Conservation (phyloP, 2,888 invertebrate genomes). For the Chymomyza caudatula region DNA sequence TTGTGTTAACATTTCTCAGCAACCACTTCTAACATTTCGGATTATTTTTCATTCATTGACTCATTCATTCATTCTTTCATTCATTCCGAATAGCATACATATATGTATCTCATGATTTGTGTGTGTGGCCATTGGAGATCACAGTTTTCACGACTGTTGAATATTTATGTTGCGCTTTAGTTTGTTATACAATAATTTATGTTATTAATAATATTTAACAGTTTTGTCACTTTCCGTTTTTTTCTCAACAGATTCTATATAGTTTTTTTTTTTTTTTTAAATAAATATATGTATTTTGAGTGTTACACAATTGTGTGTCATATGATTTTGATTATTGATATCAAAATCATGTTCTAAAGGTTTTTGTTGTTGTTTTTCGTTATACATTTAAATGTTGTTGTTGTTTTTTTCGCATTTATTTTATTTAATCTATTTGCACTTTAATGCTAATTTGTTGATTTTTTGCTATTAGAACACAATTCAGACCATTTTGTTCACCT, state of each 20-base stretch:
- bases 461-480: conserved; percentile 46
- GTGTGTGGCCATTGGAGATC: neutral
- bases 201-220: neutral
- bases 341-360: neutral
- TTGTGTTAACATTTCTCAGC: too few species aligned
- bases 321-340: conserved; percentile 52
- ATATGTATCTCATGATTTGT: neutral
- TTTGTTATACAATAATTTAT: neutral
- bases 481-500: conserved; percentile 11
- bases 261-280: neutral
- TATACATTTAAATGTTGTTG: neutral
- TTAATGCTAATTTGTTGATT: conserved; percentile 58
- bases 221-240: neutral
- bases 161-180: neutral
- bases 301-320: conserved; percentile 30
- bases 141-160: neutral
- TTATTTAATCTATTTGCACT: conserved; percentile 49
- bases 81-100: neutral
- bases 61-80: neutral
- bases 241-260: conserved; percentile 22
- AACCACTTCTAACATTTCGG: too few species aligned
- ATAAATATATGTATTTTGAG: neutral
- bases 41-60: neutral
- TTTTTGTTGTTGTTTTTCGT: neutral
- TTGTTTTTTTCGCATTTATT: conserved; percentile 26